Base-by-base conservation (phyloP, 1,140 invertebrate species). In the Brachionus calyciflorus region DNA sequence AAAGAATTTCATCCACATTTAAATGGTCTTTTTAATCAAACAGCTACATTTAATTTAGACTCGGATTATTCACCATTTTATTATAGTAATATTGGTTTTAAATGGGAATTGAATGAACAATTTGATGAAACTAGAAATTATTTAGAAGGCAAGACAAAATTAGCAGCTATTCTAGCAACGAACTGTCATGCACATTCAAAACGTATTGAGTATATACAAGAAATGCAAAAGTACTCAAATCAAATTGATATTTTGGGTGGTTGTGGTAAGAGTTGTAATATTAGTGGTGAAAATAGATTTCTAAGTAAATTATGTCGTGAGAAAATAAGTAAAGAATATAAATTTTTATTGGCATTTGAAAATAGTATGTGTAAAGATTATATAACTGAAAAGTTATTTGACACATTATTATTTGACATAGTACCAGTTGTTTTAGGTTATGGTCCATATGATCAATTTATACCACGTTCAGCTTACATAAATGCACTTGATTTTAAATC, bases 341-440 rank as follows among this genome's bases (percentile, higher is more conserved):
- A 81, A 78, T 82, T 81, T 63, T 79, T 81, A 73, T 49, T 82
- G 30, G 76, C 81, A 1, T 82, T 82, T 60, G 81, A 82, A 76
- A 81, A 81, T 53, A 80, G 79, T 19, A 55, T 79, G 12, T 82
- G 81, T 51, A 57, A 78, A 44, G 80, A 81, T 14, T 82, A 81
- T 65, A 77, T 82, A 3, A 81, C 80, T 0, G 81, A 82, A 53
- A 81, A 81, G 33, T 80, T 81, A 44, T 81, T 79, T 44, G 40
- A 79, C 28, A 77, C 79, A 51, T 51, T 80, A 30, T 33, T 44
- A n/a, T 51, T 24, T 75, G 46, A 51, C 33, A 75, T 51, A 21
- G 46, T 75, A 3, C 69, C 69, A 41, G 33, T 75, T 28, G 69
- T 75, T n/a, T 33, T 37, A n/a, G 69, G 69, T 4, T 26, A 51